Base-by-base conservation (phyloP, 2,797 vertebrate genomes). In the Pelochelys cantorii region DNA sequence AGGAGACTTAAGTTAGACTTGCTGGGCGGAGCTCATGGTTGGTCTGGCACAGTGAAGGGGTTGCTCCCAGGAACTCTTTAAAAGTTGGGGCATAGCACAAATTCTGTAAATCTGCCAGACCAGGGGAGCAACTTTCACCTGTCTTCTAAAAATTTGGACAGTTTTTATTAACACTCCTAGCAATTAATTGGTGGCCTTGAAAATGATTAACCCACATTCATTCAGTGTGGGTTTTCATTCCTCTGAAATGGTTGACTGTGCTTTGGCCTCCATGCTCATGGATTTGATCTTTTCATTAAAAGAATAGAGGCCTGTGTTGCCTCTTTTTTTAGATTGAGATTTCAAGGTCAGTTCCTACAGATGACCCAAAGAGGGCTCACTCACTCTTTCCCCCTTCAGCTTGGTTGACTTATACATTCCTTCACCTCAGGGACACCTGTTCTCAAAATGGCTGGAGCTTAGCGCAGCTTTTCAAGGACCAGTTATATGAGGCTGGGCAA, bases 71-170 rank as follows among this genome's bases (percentile, higher is more conserved):
- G 42, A 48, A 48, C 42, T 48, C 42, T 68, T 68, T 68, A 34
- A 68, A 68, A 68, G 31, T n/a, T 68, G 65, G n/a, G 15, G 31
- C n/a, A 20, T 68, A n/a, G 17, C 17, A 68, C n/a, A 34, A n/a
- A n/a, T 18, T n/a, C n/a, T 68, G 65, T 34, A 18, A 18, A 34
- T 34, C n/a, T 4, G 9, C 11, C 17, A 34, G n/a, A 65, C 92
- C 83, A 90, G 77, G 87, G 75, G 48, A 79, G 54, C 34, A 57
- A 18, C 65, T 86, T 54, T 83, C 22, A 31, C 59, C 75, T 83
- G 4, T 59, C 48, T 86, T 74, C 71, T 52, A 0, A 31, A 31
- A 3, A 27, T 14, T 86, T 11, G n/a, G 1, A 4, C 7, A 1
- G 15, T 79, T 85, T 85, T 85, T 85, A 37, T 4, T 71, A 14